phyloP scores from a whole-genome alignment of 2,797 vertebrate species.

The Propithecus perrieri region DNA sequence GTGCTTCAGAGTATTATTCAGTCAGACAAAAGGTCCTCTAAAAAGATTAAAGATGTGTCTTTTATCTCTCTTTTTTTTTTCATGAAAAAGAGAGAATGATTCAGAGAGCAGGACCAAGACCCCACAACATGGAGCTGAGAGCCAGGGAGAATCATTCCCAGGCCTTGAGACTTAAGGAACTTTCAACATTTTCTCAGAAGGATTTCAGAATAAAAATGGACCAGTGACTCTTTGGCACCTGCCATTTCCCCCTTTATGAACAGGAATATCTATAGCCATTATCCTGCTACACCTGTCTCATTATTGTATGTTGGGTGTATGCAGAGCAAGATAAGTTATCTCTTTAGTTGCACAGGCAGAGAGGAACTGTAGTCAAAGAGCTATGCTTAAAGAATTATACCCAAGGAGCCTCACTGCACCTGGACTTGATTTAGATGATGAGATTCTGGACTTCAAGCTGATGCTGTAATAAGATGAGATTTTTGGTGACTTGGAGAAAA shows the following conservation, averaged over 20 bases:
- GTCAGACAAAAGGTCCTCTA: not conserved
- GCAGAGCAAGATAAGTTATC: not conserved
- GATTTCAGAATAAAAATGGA: slow-evolving; percentile 17
- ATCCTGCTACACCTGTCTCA: not conserved
- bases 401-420: not conserved
- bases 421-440: not conserved
- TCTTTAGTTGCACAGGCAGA: not conserved
- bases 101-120: not conserved
- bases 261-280: not conserved
- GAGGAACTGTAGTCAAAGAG: not conserved
- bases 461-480: not conserved
- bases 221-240: not conserved
- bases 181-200: not conserved
- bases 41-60: not conserved
- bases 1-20: not conserved
- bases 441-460: not conserved
- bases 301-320: not conserved
- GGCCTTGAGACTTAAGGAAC: not conserved
- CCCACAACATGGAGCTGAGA: not conserved
- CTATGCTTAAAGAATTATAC: not conserved
- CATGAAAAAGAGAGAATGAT: not conserved
- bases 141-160: not conserved
- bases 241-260: not conserved
- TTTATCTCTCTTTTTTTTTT: not conserved
- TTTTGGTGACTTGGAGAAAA: slow-evolving; percentile 15